Base-by-base conservation (phyloP, 1,140 invertebrate species). In the Drosophila lacertosa region DNA sequence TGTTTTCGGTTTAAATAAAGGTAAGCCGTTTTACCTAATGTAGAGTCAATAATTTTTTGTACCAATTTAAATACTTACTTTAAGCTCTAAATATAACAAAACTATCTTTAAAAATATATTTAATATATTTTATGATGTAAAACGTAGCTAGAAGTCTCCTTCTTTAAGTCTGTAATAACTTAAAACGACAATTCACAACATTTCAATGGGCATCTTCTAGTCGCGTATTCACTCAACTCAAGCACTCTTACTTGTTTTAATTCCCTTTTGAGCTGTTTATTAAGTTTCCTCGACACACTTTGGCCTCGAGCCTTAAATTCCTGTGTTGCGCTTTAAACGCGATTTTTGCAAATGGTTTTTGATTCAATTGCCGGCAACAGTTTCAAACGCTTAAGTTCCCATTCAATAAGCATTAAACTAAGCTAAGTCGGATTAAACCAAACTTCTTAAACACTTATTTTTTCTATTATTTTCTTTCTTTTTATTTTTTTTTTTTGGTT, bases 401-500 rank as follows among this genome's bases (percentile, higher is more conserved):
- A 47, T 54, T 63, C 59, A 69, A 69, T 69, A 69, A 64, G 15
- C 33, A 45, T 55, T 32, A 63, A 55, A 29, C n/a, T 29, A 15
- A 54, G 58, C 29, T 37, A 40, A 54, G 45, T 16, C 1, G n/a
- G 35, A 26, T 53, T 20, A 40, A 4, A 10, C 13, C 22, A 40
- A 40, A 37, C 22, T 42, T 40, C 39, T 32, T 5, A 6, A 40
- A 18, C 40, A 44, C 10, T 24, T 33, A 4, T 11, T 3, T 33
- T 33, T 3, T n/a, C 44, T 29, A 16, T 16, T 26, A 3, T n/a
- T 7, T 32, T 4, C 5, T 48, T 47, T 13, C 13, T 26, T 39
- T 26, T 4, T n/a, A 7, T 32, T 4, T 11, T 48, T 47, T 13
- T 24, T 26, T 39, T 26, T 26, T 4, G 3, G 44, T 13, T 42